phyloP scores from a whole-genome alignment of 2,113 vertebrate species.

The Lophotis ruficrista region DNA sequence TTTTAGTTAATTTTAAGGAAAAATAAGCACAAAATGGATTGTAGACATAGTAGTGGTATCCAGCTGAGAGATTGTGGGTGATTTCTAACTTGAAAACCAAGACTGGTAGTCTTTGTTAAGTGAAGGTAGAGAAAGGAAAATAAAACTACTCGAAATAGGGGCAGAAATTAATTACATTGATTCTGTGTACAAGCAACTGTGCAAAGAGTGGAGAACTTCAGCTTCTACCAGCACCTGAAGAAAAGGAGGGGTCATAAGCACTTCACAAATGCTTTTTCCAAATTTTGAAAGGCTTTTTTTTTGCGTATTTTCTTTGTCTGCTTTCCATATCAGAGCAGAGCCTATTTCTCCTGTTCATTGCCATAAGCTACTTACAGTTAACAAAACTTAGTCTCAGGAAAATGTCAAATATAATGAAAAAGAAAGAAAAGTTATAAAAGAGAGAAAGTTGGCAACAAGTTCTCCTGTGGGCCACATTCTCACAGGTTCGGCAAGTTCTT shows the following conservation, averaged over 20 bases:
- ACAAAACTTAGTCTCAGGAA: not conserved
- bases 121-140: not conserved
- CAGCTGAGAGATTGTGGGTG: not conserved
- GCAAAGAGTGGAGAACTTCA: not conserved
- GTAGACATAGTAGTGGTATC: not conserved
- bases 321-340: not conserved
- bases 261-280: not conserved
- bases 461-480: slow-evolving; percentile 22
- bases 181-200: not conserved
- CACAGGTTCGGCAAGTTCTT: not conserved
- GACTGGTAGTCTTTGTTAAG: not conserved
- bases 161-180: not conserved
- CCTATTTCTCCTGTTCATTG: not conserved
- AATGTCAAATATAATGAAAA: slow-evolving; percentile 32
- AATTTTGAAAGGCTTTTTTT: not conserved
- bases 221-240: not conserved
- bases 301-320: not conserved
- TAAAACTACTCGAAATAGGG: not conserved
- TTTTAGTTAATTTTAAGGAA: not conserved
- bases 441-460: slow-evolving; percentile 3
- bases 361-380: not conserved
- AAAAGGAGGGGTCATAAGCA: not conserved
- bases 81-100: not conserved
- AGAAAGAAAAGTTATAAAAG: slow-evolving; percentile 8
- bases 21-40: not conserved